Percentiles rank a stretch among this genome's conserved stretches.
phyloP scores from a whole-genome alignment of 2,797 vertebrate species.

The Notolepis coatsorum region DNA sequence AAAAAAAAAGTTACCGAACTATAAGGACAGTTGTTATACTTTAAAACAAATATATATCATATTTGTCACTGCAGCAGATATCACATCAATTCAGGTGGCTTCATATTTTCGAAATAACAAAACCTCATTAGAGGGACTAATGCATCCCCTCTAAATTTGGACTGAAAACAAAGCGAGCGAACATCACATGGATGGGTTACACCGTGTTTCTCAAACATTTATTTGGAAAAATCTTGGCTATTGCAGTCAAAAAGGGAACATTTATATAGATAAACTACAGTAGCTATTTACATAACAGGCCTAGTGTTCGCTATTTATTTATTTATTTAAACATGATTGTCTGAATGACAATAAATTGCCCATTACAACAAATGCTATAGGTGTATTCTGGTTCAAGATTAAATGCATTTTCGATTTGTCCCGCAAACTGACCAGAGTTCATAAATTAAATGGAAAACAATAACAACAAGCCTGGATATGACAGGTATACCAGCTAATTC shows the following conservation, averaged over 20 bases:
- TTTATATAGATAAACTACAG: conserved; percentile 49
- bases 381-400: too few relatives aligned
- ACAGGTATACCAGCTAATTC: not conserved
- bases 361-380: not conserved
- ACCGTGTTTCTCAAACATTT: conserved; percentile 61
- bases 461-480: too few relatives aligned
- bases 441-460: not conserved
- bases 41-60: too few relatives aligned
- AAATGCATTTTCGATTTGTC: too few relatives aligned
- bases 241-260: conserved; percentile 55
- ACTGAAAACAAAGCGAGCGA: conserved; percentile 77
- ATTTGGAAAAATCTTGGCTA: conserved; percentile 61
- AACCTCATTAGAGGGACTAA: too few relatives aligned
- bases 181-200: conserved; percentile 32
- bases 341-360: conserved; percentile 17
- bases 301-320: conserved; percentile 4
- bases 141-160: not conserved
- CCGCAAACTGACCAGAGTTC: not conserved
- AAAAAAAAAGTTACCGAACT: too few relatives aligned
- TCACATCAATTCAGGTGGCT: too few relatives aligned
- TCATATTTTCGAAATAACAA: too few relatives aligned
- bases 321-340: not conserved
- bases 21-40: too few relatives aligned
- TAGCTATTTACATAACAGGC: conserved; percentile 63
- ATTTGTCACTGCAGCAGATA: too few relatives aligned